These are phyloP conservation scores for Oreortyx pictus DNA, from an alignment of 2,797 vertebrate species.

Conservation along the genomic window DNA sequence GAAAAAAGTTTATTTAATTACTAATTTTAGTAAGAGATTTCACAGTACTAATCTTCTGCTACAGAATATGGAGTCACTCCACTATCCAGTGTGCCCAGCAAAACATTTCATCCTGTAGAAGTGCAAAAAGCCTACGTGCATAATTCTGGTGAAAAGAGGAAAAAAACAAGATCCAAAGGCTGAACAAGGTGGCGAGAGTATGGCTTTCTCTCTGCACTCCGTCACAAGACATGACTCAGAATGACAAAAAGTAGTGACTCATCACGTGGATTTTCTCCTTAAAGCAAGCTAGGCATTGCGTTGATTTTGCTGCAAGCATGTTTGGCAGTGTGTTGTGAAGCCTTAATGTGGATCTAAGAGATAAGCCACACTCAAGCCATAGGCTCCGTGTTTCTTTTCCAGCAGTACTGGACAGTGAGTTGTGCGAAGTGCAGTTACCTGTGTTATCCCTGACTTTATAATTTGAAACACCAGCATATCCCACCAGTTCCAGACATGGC, in stretches of 20 bases:
- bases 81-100: neutral
- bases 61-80: neutral
- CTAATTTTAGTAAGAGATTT: neutral
- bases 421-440: neutral
- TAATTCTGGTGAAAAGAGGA: neutral
- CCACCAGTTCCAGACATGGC: neutral
- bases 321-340: neutral
- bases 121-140: neutral
- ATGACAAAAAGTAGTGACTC: neutral
- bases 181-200: neutral
- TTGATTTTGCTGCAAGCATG: neutral
- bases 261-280: neutral
- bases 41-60: neutral
- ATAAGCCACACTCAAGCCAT: neutral
- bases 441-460: neutral
- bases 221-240: neutral
- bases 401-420: neutral
- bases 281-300: neutral
- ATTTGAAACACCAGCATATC: fast-evolving
- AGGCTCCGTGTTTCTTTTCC: neutral
- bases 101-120: neutral
- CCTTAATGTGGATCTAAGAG: neutral
- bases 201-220: neutral
- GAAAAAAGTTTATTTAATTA: neutral
- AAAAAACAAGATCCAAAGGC: slow-evolving; percentile 10